phyloP scores from a whole-genome alignment of 2,888 invertebrate genomes.

The Mesorhabditis belari region DNA sequence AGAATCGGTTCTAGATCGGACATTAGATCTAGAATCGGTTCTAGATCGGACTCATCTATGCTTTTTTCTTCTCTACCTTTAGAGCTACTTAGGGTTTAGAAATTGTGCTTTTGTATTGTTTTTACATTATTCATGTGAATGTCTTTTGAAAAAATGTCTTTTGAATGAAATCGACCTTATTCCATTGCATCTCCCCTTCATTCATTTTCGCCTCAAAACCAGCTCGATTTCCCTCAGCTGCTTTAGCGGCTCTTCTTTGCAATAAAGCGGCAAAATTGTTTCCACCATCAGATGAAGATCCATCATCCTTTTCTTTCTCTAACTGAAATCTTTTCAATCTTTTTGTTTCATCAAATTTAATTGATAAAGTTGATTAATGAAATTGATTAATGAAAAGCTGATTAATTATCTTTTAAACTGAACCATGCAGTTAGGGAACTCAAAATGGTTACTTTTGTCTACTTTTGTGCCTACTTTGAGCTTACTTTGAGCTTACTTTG shows the following conservation, averaged over 20 bases:
- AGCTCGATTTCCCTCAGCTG: slow-evolving; percentile 23
- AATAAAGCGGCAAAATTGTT: slow-evolving; percentile 45
- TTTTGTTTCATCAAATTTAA: neutral
- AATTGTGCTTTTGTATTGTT: neutral
- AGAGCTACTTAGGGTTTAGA: neutral
- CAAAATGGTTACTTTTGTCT: too few relatives aligned
- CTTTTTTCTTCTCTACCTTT: neutral
- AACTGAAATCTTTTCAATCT: slow-evolving; percentile 6
- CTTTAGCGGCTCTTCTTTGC: slow-evolving; percentile 44
- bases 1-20: too few relatives aligned
- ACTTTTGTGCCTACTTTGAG: too few relatives aligned
- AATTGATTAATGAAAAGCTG: too few relatives aligned
- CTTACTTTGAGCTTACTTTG: too few relatives aligned
- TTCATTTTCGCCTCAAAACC: slow-evolving; percentile 30
- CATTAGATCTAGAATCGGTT: too few relatives aligned
- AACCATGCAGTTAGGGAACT: too few relatives aligned
- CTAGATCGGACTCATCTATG: too few relatives aligned
- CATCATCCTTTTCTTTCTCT: slow-evolving; percentile 29
- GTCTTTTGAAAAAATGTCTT: slow-evolving; percentile 61
- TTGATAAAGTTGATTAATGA: too few relatives aligned
- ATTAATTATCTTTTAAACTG: too few relatives aligned
- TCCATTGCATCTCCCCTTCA: slow-evolving; percentile 81
- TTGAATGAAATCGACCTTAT: slow-evolving; percentile 66
- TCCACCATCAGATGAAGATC: slow-evolving; percentile 11
- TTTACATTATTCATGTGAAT: neutral